A percentile compares a stretch with the other conserved stretches of the same genome.
Evolutionary conservation across 2,113 vertebrate genomes (phyloP).

Genomic region (Mus spicilegus): DNA sequence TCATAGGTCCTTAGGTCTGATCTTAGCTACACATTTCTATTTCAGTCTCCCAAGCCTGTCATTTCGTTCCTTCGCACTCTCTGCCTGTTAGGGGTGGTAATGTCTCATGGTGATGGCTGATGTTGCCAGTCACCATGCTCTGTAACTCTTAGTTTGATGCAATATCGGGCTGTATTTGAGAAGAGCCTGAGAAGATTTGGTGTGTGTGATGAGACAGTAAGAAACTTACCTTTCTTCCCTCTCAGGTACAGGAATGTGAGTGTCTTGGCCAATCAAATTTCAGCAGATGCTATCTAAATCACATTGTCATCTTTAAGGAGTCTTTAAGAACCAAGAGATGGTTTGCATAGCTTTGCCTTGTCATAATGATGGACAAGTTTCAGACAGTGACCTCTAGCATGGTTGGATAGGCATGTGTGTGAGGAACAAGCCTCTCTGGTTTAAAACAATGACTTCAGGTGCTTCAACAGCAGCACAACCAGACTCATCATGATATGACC

Average conservation of each 20-base stretch:
- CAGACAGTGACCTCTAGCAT: too few relatives aligned
- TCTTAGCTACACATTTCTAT: fast-evolving
- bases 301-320: neutral
- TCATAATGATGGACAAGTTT: fast-evolving
- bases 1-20: neutral
- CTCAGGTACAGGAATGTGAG: neutral
- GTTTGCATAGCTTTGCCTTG: neutral
- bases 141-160: neutral
- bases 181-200: fast-evolving
- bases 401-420: fast-evolving
- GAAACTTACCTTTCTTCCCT: too few relatives aligned
- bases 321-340: too few relatives aligned
- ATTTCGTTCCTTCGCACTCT: fast-evolving
- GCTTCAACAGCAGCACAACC: fast-evolving
- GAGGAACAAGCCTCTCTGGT: neutral
- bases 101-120: neutral
- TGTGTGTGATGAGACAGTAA: too few relatives aligned
- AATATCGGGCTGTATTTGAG: neutral
- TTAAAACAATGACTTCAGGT: neutral
- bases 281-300: neutral
- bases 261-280: too few relatives aligned
- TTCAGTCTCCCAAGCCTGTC: fast-evolving
- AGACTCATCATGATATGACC: fast-evolving
- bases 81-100: too few relatives aligned
- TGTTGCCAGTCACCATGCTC: fast-evolving